These are phyloP conservation scores for Melanerpes formicivorus DNA, from an alignment of 2,113 vertebrate species.

Conservation along the genomic window DNA sequence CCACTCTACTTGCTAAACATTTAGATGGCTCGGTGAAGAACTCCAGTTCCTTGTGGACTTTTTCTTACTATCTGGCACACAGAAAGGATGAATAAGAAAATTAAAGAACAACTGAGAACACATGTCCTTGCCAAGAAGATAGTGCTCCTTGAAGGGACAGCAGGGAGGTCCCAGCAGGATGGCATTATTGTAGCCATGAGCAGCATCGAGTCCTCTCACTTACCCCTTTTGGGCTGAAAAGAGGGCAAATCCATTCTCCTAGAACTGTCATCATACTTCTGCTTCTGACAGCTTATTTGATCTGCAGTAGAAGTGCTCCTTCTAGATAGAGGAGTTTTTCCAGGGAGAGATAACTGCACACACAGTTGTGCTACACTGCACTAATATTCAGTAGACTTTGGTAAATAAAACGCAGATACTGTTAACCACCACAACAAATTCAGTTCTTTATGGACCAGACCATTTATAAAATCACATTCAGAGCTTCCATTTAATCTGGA, in stretches of 20 bases:
- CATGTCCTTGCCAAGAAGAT: constrained; percentile 11
- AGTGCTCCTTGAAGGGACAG: not conserved
- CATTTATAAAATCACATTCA: constrained; percentile 8
- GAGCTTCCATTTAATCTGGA: constrained; percentile 42
- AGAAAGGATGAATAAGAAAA: constrained; percentile 19
- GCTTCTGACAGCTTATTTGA: not conserved
- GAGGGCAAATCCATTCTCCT: not conserved
- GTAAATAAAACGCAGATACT: constrained; percentile 15
- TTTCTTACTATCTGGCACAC: not conserved
- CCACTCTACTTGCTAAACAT: not conserved
- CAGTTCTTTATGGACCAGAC: not conserved
- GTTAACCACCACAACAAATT: not conserved
- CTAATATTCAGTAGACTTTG: not conserved
- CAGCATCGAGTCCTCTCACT: not conserved
- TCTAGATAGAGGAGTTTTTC: not conserved
- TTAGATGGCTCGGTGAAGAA: not conserved
- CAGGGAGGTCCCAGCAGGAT: constrained; percentile 8
- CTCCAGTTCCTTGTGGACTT: not conserved
- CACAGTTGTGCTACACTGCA: not conserved
- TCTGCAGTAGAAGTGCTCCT: not conserved
- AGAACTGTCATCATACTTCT: not conserved
- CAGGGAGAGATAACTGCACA: not conserved
- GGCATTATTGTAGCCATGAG: not conserved
- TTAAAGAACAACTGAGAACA: not conserved
- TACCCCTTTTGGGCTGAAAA: not conserved